Percentiles rank a stretch among this genome's conserved stretches.
Evolutionary conservation across 1,140 invertebrate species (phyloP).

Genomic region (Pogonomyrmex californicus): DNA sequence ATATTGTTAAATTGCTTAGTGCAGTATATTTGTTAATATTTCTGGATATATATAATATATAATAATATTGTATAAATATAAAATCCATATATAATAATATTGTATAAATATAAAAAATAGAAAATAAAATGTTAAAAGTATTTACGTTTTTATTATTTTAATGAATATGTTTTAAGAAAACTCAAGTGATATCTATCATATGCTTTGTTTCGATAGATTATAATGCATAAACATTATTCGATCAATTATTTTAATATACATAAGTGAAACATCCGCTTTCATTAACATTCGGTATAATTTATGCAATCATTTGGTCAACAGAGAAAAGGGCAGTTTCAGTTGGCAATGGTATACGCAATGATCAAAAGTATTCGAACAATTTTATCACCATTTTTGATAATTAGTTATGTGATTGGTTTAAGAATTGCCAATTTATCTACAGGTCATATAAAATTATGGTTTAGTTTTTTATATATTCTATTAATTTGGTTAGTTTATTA

Average conservation of each 20-base stretch:
- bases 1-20: too few relatives aligned
- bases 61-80: too few relatives aligned
- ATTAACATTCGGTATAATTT: neutral
- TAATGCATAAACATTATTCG: neutral
- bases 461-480: neutral
- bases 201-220: neutral
- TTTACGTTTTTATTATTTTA: neutral
- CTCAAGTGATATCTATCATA: neutral
- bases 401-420: constrained; percentile 11
- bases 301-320: neutral
- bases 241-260: neutral
- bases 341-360: neutral
- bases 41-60: too few relatives aligned
- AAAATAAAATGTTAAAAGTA: neutral
- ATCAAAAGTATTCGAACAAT: neutral
- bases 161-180: neutral
- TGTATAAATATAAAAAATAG: too few relatives aligned
- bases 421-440: constrained; percentile 8
- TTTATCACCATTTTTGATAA: neutral
- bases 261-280: neutral
- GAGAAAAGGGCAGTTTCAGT: neutral
- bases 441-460: neutral
- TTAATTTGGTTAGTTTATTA: constrained; percentile 19
- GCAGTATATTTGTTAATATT: too few relatives aligned
- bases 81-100: too few relatives aligned